phyloP scores from a whole-genome alignment of 2,113 vertebrate genomes.

The Solea senegalensis region DNA sequence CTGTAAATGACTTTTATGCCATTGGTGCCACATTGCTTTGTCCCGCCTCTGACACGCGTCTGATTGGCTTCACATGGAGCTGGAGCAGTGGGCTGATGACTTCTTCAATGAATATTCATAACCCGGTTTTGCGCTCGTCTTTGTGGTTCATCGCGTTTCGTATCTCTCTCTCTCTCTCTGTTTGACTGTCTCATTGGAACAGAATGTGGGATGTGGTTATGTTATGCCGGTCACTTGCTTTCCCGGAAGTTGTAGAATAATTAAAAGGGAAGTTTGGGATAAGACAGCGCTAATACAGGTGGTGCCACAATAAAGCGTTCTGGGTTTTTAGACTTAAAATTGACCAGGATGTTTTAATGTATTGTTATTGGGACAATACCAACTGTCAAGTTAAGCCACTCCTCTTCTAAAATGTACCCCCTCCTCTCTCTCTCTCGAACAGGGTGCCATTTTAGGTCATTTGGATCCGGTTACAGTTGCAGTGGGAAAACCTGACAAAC shows the following conservation, averaged over 20 bases:
- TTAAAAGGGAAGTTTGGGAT: not conserved
- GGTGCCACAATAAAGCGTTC: not conserved
- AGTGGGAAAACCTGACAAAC: conserved; percentile 60
- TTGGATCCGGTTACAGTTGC: conserved; percentile 55
- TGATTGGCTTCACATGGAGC: conserved; percentile 58
- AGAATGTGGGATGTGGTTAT: conserved; percentile 51
- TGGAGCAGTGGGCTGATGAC: conserved; percentile 71
- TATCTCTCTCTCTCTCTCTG: not conserved
- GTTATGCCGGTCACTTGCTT: conserved; percentile 10
- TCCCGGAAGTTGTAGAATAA: not conserved
- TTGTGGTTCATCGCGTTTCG: not conserved
- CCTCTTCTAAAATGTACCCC: conserved; percentile 9
- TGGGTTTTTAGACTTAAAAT: not conserved
- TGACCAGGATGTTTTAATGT: no score
- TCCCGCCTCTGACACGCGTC: conserved; percentile 40
- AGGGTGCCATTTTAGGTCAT: conserved; percentile 55
- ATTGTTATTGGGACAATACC: no score
- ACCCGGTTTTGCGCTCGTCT: not conserved
- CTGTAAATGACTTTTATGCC: not conserved
- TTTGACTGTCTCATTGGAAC: conserved; percentile 45
- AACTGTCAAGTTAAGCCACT: conserved; percentile 42
- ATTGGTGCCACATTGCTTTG: conserved; percentile 23
- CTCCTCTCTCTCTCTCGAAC: conserved; percentile 9
- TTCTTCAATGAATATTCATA: conserved; percentile 72
- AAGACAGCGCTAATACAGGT: not conserved